phyloP scores from a whole-genome alignment of 1,140 invertebrate genomes.

The Mya arenaria region DNA sequence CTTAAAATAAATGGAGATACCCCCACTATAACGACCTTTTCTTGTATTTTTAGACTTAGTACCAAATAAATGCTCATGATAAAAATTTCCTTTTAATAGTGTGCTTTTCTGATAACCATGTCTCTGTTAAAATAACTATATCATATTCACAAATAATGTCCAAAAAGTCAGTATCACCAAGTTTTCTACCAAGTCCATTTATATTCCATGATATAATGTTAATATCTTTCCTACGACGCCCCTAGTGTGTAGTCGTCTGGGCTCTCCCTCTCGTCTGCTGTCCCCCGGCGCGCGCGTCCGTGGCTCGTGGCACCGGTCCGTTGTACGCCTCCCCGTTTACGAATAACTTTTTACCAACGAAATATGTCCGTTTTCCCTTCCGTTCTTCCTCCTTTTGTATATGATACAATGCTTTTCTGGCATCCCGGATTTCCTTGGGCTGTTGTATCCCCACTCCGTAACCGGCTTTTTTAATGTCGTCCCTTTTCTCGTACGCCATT shows the following conservation, averaged over 20 bases:
- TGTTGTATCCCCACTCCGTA: not conserved
- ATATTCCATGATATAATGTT: slow-evolving; percentile 23
- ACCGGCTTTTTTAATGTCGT: not conserved
- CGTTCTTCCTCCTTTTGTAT: not conserved
- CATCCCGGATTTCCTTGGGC: not conserved
- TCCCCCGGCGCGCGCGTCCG: not conserved
- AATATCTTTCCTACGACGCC: not conserved
- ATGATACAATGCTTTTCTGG: not conserved
- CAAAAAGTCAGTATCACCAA: slow-evolving; percentile 19
- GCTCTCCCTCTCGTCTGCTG: not conserved
- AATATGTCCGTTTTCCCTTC: not conserved
- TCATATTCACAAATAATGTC: not conserved
- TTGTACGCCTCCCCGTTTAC: not conserved
- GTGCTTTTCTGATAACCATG: not conserved
- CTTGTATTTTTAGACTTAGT: not conserved
- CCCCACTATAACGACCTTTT: slow-evolving; percentile 10
- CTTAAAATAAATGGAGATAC: slow-evolving; percentile 12
- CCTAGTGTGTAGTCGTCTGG: not conserved
- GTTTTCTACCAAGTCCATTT: not conserved
- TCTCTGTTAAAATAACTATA: not conserved
- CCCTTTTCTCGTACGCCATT: not conserved
- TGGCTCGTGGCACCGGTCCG: no score
- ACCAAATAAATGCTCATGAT: slow-evolving; percentile 17
- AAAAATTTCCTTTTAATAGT: not conserved
- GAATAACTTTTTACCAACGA: not conserved